Evolutionary conservation across 2,797 vertebrate genomes (phyloP).

Genomic region (Centropyge bicolor): DNA sequence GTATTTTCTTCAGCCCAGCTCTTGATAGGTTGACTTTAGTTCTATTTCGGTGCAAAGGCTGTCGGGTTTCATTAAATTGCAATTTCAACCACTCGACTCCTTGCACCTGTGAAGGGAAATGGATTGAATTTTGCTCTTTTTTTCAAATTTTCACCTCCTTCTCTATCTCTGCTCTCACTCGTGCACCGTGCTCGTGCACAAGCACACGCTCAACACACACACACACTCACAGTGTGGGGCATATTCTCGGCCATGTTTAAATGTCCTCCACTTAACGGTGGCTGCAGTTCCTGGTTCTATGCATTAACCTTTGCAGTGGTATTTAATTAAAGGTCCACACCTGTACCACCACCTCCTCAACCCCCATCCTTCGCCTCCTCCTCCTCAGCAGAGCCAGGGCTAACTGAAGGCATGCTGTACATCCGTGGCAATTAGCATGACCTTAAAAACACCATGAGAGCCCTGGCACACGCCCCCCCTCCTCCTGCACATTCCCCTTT

Average conservation of each 20-base stretch:
- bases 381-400: slow-evolving; percentile 66
- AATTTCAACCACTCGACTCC: slow-evolving; percentile 14
- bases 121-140: slow-evolving; percentile 49
- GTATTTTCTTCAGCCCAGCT: slow-evolving; percentile 15
- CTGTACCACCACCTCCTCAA: slow-evolving; percentile 71
- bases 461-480: slow-evolving; percentile 55
- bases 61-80: slow-evolving; percentile 47
- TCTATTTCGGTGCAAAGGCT: slow-evolving; percentile 38
- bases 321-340: slow-evolving; percentile 90
- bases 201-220: background rate
- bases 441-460: slow-evolving; percentile 83
- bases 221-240: slow-evolving; percentile 46
- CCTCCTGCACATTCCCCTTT: slow-evolving; percentile 63
- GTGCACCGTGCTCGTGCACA: background rate
- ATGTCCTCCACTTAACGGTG: slow-evolving; percentile 70
- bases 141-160: slow-evolving; percentile 6
- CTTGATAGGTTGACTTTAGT: slow-evolving; percentile 14
- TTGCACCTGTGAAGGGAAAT: slow-evolving; percentile 43
- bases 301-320: slow-evolving; percentile 88
- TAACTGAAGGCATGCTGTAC: slow-evolving; percentile 76
- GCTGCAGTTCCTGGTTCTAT: slow-evolving; percentile 76
- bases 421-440: slow-evolving; percentile 87
- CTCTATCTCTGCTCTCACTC: slow-evolving; percentile 10
- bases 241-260: slow-evolving; percentile 72
- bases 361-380: slow-evolving; percentile 52